Percentiles rank a stretch among this genome's conserved stretches.
These are phyloP conservation scores for Alfaro cultratus DNA, from an alignment of 2,797 vertebrate genomes.

Conservation along the genomic window DNA sequence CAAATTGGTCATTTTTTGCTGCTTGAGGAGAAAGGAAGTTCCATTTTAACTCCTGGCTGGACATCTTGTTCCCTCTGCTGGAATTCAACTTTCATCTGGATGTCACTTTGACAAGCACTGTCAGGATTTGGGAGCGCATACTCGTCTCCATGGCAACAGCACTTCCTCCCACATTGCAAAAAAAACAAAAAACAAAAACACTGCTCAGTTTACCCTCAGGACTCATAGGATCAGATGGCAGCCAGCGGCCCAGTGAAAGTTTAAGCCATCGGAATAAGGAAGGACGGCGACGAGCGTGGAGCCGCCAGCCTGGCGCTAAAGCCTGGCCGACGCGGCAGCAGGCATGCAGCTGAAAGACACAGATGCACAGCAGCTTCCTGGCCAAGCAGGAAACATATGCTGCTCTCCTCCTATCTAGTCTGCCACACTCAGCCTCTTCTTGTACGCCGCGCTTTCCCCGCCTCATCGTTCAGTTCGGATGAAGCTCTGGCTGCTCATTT, in stretches of 20 bases:
- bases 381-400: conserved; percentile 32
- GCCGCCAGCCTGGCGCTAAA: neutral
- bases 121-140: neutral
- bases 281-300: neutral
- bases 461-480: conserved; percentile 31
- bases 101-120: neutral
- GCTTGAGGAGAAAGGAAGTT: neutral
- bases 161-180: neutral
- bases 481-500: conserved; percentile 38
- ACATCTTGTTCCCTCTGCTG: neutral
- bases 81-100: neutral
- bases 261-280: neutral
- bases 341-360: conserved; percentile 30
- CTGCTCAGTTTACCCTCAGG: neutral
- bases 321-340: conserved; percentile 5
- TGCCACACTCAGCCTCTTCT: conserved; percentile 27
- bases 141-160: neutral
- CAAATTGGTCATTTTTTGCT: neutral
- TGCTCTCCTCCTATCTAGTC: conserved; percentile 14
- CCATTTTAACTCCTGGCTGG: neutral
- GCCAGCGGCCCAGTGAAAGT: neutral
- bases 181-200: neutral
- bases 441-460: conserved; percentile 12
- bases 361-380: conserved; percentile 24
- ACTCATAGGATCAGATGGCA: neutral